These are phyloP conservation scores for Prietella phreatophila DNA, from an alignment of 2,113 vertebrate genomes.

Conservation along the genomic window DNA sequence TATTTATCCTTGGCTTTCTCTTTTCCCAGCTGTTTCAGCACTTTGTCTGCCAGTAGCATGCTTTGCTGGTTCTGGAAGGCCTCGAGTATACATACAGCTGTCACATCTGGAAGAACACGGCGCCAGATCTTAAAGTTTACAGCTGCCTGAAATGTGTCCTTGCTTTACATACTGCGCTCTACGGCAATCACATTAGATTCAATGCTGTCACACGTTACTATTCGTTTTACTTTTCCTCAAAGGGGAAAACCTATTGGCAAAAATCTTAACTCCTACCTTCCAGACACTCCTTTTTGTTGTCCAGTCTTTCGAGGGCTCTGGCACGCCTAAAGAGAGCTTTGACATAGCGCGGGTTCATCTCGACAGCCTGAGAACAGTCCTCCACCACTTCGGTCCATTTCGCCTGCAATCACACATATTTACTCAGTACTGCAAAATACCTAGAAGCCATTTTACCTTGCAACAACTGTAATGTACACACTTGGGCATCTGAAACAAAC, in stretches of 20 bases:
- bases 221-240: not conserved
- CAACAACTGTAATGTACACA: not conserved
- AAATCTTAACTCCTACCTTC: slow-evolving; percentile 78
- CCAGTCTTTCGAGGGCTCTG: slow-evolving; percentile 92
- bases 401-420: slow-evolving; percentile 72
- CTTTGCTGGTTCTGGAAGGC: slow-evolving; percentile 98
- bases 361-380: slow-evolving; percentile 91
- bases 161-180: not conserved
- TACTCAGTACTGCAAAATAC: not conserved
- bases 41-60: slow-evolving; percentile 97
- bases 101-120: slow-evolving; percentile 80
- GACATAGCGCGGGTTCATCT: slow-evolving; percentile 92
- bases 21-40: slow-evolving; percentile 95
- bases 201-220: not conserved
- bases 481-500: slow-evolving; percentile 65
- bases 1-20: slow-evolving; percentile 99
- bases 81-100: slow-evolving; percentile 97
- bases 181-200: not conserved
- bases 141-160: not conserved
- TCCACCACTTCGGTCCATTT: slow-evolving; percentile 94
- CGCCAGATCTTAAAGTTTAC: not conserved
- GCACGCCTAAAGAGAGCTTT: slow-evolving; percentile 97
- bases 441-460: not conserved
- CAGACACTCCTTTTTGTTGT: slow-evolving; percentile 96
- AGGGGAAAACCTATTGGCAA: not conserved